These are phyloP conservation scores for Chroicocephalus ridibundus DNA, from an alignment of 2,113 vertebrate genomes.

Conservation along the genomic window DNA sequence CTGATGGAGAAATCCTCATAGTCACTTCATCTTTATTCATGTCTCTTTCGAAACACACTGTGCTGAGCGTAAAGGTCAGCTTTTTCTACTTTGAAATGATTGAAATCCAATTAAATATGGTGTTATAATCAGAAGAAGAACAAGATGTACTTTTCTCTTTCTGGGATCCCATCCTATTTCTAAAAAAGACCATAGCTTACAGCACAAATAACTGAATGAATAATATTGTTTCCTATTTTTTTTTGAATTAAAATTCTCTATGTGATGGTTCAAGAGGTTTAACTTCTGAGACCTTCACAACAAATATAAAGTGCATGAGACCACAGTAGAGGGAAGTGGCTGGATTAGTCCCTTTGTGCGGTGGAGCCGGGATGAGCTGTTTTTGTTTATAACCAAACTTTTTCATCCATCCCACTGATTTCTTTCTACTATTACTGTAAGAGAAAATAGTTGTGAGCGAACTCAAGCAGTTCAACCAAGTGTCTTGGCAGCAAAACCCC, in stretches of 20 bases:
- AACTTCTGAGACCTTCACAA: background rate
- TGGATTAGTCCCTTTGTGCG: background rate
- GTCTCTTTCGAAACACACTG: background rate
- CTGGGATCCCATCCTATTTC: background rate
- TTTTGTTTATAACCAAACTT: background rate
- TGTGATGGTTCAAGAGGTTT: fast-evolving
- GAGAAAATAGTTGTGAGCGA: background rate
- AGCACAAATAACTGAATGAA: background rate
- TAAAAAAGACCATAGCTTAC: background rate
- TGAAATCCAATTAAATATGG: background rate
- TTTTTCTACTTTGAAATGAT: background rate
- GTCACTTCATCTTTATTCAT: background rate
- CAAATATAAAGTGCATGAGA: background rate
- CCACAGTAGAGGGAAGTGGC: background rate
- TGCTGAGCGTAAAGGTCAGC: background rate
- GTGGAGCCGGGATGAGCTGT: background rate
- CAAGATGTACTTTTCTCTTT: background rate
- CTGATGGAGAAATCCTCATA: background rate
- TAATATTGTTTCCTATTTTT: background rate
- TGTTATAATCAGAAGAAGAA: background rate
- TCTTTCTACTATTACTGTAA: background rate
- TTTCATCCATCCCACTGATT: background rate
- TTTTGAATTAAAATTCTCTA: background rate
- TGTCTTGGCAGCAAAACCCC: background rate
- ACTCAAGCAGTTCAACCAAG: background rate